Base-by-base conservation (phyloP, 1,140 invertebrate genomes). In the Drosophila pandora region DNA sequence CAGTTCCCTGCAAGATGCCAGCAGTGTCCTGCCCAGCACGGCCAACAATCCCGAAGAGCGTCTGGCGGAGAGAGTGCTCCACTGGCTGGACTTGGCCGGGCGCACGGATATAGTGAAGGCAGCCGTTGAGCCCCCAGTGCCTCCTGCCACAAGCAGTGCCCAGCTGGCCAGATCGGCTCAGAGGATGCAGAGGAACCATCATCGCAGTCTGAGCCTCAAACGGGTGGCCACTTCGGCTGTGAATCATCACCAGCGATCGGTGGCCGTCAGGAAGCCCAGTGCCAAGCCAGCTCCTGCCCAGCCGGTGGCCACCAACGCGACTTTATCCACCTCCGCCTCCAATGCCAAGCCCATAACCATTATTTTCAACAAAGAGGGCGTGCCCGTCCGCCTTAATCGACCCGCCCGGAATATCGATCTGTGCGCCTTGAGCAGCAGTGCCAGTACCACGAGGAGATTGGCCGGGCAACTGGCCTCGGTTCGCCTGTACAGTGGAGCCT, bases 291-390 rank as follows among this genome's bases (percentile, higher is more conserved):
- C 23, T 22, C 8, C 32, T 21, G n/a, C 10, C 32, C 55, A 53
- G 30, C 34, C 37, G 32, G 23, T 13, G 1, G 39, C 30, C 2
- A 70, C 56, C 41, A 62, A 23, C 23, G 41, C 81, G 48, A 47
- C 67, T 30, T 2, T 23, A 3, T 23, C 17, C 49, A 37, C 48
- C 41, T 64, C 41, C 41, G 37, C 49, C 54, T 48, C 83, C 21
- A 84, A 84, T 81, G 80, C 85, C 64, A 90, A 90, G 81, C 90
- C 90, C 28, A 91, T 91, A 0, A 91, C 90, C 28, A 91, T 91
- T 5, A 90, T 91, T 6, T 91, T 91, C 28, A 90, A 91, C 64
- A 90, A 89, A 52, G 90, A 91, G 43, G 90, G 90, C 6, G 73
- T 91, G 3, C 90, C 90, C 0, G 89, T 91, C 7, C 82, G 90